Evolutionary conservation across 2,797 vertebrate species (phyloP).

Genomic region (Phataginus tricuspis): DNA sequence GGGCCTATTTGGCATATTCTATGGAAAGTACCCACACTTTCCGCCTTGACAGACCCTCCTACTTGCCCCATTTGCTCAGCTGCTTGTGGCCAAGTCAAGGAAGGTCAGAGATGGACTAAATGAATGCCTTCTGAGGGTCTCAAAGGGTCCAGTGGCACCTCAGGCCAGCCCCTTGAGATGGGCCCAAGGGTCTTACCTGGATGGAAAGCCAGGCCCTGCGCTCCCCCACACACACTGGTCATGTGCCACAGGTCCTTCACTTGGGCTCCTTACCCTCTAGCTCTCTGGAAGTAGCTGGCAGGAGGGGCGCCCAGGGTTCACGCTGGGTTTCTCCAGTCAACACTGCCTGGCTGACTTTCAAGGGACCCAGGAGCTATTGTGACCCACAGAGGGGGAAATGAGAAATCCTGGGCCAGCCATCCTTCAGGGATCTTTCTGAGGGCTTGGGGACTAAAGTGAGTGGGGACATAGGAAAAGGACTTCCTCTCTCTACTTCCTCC

Average conservation of each 20-base stretch:
- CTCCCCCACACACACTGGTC: background rate
- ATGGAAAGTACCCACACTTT: background rate
- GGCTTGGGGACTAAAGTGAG: background rate
- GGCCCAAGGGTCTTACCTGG: background rate
- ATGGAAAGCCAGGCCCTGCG: background rate
- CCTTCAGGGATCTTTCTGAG: background rate
- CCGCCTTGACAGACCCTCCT: background rate
- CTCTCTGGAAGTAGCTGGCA: background rate
- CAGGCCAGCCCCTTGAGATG: background rate
- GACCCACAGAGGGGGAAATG: background rate
- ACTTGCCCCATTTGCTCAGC: background rate
- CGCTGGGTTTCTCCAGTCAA: background rate
- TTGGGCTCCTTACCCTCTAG: background rate
- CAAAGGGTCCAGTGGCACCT: background rate
- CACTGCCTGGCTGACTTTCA: background rate
- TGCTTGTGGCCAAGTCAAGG: constrained; percentile 7
- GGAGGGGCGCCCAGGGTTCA: background rate
- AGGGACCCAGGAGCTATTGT: background rate
- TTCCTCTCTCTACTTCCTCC: constrained; percentile 66
- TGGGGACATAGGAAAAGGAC: constrained; percentile 53
- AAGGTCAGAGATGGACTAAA: background rate
- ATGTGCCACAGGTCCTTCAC: background rate
- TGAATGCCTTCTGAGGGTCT: background rate
- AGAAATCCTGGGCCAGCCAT: background rate
- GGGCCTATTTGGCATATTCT: background rate